A percentile compares a stretch with the other conserved stretches of the same genome.
Evolutionary conservation across 2,888 invertebrate species (phyloP).

Genomic region (Cryptus viduatorius): DNA sequence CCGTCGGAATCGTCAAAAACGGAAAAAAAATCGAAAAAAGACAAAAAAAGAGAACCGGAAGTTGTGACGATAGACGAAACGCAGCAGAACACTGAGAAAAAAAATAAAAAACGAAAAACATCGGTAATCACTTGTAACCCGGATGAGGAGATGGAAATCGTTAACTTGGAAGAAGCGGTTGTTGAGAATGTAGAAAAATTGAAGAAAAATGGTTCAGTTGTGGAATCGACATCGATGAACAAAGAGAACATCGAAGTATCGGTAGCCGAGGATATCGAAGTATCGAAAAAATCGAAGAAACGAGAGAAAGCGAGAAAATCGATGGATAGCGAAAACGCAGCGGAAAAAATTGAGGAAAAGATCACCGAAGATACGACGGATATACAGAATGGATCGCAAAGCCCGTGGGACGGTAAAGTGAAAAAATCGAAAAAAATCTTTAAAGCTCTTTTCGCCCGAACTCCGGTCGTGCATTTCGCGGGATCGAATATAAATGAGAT

Average conservation of each 20-base stretch:
- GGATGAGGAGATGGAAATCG: conserved; percentile 25
- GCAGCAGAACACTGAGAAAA: conserved; percentile 25
- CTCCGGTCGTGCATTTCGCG: conserved; percentile 76
- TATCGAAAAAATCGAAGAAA: conserved; percentile 58
- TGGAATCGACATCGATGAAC: conserved; percentile 57
- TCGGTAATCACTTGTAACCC: not conserved
- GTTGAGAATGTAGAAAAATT: not conserved
- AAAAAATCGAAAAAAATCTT: conserved; percentile 75
- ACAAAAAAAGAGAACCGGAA: conserved; percentile 31
- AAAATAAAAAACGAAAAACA: conserved; percentile 28
- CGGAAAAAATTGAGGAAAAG: conserved; percentile 32
- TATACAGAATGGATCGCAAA: conserved; percentile 38
- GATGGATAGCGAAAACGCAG: conserved; percentile 40
- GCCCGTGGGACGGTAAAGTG: conserved; percentile 57
- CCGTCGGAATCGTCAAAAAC: conserved; percentile 2
- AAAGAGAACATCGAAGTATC: conserved; percentile 47
- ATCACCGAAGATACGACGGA: not conserved
- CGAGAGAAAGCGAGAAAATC: conserved; percentile 37
- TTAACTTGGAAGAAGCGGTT: not conserved
- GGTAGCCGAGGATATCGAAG: conserved; percentile 23
- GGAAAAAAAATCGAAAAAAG: conserved; percentile 31
- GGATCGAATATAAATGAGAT: conserved; percentile 82
- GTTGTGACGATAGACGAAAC: conserved; percentile 1
- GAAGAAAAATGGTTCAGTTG: conserved; percentile 56
- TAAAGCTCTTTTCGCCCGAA: conserved; percentile 76